Evolutionary conservation across 2,888 invertebrate species (phyloP), one percentile per base, ranked within the genome.

Genomic region (Gymnocheta viridis): DNA sequence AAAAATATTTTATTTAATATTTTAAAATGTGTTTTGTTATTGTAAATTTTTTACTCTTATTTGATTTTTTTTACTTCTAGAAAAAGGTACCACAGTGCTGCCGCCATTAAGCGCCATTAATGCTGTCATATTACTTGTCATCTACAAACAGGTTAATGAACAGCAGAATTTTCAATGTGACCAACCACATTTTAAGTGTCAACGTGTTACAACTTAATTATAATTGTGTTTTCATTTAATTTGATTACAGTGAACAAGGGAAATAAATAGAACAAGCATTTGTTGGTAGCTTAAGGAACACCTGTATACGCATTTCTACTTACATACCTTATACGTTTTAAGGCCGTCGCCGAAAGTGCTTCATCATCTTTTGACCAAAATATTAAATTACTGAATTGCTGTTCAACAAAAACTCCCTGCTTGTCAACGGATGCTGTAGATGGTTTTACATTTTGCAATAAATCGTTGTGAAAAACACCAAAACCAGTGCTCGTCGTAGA

Each of bases 351-450:
- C 54, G 87, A 88, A 4, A 90, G 87, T 9, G 86, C 82, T 56
- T 88, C 89, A 54, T 89, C 89, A 49, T 90, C 89, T 82, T 90
- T 90, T 72, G 88, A 87, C 90, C 90, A 90, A 54, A 88, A 87
- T 27, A 90, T 89, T 74, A 89, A 88, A 58, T 86, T 88, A 41
- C 85, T 88, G 72, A 89, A 89, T 77, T 89, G 86, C 67, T 88
- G 89, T 78, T 90, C 89, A 47, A 89, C 82, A 41, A 86, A 87
- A 64, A 22, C 29, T n/a, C n/a, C 73, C 49, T 62, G 77, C 27
- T 74, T 47, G 54, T 70, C 56, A 44, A 60, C 70, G 58, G 67
- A 60, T 73, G 70, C 72, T 64, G 41, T 10, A 41, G 79, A 56
- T 73, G 69, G 72, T 67, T 72, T 89, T 24, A 82, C 72, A 80